These are phyloP conservation scores for Pelosia muscerda DNA, from an alignment of 2,888 invertebrate species.

Conservation along the genomic window DNA sequence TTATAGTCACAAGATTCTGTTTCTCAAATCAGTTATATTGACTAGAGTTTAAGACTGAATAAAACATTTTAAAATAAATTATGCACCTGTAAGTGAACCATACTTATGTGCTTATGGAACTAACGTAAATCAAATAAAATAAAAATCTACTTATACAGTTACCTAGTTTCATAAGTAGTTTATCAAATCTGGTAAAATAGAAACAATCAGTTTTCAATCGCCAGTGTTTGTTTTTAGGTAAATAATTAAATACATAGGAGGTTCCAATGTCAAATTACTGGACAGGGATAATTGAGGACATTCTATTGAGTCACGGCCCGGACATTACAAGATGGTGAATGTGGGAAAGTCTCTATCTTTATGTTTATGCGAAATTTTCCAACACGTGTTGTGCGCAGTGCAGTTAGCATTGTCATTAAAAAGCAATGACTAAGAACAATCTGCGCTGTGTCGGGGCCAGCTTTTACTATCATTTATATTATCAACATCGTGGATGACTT, in stretches of 20 bases:
- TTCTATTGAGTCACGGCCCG: constrained; percentile 1
- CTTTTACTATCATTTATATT: not conserved
- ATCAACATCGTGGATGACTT: not conserved
- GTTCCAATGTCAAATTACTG: too few species aligned
- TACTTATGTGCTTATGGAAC: too few species aligned
- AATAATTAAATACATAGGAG: too few species aligned
- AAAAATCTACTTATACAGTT: too few species aligned
- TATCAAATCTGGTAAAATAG: too few species aligned
- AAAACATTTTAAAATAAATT: not conserved
- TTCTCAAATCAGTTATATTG: not conserved
- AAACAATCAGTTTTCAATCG: too few species aligned
- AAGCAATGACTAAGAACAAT: not conserved
- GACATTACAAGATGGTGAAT: not conserved
- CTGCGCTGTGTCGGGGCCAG: not conserved
- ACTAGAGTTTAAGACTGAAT: not conserved
- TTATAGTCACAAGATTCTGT: constrained; percentile 3
- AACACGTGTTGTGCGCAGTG: not conserved
- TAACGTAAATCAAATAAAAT: too few species aligned
- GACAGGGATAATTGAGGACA: too few species aligned
- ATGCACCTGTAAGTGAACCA: not conserved
- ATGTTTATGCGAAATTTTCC: not conserved
- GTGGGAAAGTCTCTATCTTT: not conserved
- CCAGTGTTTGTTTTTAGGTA: too few species aligned
- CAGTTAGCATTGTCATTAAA: not conserved
- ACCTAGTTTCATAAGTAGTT: not conserved